phyloP scores from a whole-genome alignment of 2,797 vertebrate genomes.

The Tauraco hartlaubi region DNA sequence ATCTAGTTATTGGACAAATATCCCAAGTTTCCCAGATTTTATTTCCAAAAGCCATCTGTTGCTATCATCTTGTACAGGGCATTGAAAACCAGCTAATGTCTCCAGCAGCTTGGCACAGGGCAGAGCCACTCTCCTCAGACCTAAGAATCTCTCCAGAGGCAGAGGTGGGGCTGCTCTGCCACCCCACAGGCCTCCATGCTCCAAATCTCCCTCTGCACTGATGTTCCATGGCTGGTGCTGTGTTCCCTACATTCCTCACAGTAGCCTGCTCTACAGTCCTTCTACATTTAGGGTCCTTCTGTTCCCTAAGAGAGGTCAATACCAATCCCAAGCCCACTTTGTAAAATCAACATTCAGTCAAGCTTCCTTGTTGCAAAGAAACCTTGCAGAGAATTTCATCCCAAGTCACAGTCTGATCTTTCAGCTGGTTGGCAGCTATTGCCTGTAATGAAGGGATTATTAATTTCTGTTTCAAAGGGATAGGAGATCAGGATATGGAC shows the following conservation, averaged over 20 bases:
- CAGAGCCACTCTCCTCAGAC: not conserved
- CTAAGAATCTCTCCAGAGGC: not conserved
- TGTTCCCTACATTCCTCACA: not conserved
- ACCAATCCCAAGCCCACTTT: not conserved
- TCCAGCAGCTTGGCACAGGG: not conserved
- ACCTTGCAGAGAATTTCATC: slow-evolving; percentile 30
- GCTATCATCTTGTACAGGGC: not conserved
- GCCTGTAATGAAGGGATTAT: slow-evolving; percentile 82
- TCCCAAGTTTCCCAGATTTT: not conserved
- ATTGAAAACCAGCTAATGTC: not conserved
- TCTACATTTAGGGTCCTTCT: not conserved
- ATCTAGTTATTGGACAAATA: not conserved
- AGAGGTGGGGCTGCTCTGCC: not conserved
- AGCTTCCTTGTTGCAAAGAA: not conserved
- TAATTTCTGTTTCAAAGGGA: slow-evolving; percentile 82
- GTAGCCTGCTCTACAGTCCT: not conserved
- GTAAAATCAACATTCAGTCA: not conserved
- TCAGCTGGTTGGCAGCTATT: slow-evolving; percentile 79
- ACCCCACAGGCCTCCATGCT: not conserved
- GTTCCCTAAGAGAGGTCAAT: not conserved
- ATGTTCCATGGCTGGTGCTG: not conserved
- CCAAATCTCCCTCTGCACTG: not conserved
- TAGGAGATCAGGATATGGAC: slow-evolving; percentile 80
- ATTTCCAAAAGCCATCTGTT: not conserved
- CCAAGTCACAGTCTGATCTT: slow-evolving; percentile 58